Base-by-base conservation (phyloP, 2,113 vertebrate genomes). In the Notothenia rossii region DNA sequence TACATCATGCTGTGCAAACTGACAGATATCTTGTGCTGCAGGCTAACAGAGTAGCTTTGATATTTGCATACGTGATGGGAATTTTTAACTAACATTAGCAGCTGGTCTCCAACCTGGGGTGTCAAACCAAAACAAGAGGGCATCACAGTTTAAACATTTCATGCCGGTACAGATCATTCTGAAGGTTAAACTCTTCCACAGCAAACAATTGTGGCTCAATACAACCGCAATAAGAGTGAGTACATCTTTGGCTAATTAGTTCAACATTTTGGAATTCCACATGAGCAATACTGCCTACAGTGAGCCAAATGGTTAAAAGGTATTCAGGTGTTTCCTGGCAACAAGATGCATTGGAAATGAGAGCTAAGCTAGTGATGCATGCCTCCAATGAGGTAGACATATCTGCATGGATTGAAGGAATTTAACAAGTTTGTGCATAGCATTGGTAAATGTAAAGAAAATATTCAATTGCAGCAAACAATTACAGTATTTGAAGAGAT, bases 321-420 rank as follows among this genome's bases (percentile, higher is more conserved):
- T 72, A 50, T 77, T 75, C 58, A 73, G 70, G 69, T 72, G 85
- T 87, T 77, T 85, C 79, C 73, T 87, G 82, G 82, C 70, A 85
- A 87, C 72, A 77, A 60, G 61, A 60, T 74, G 48, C 17, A 82
- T 65, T 74, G 61, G 55, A 81, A 82, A 79, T 85, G 55, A 69
- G 51, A 79, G 56, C 33, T 77, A 29, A 17, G 67, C 74, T 72
- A 56, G 29, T 67, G 56, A 82, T 63, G 46, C 60, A 70, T 64
- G 17, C 58, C 17, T 66, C 46, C 56, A 75, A 65, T 75, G 72
- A 60, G 75, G 72, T 2, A 54, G 7, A 85, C 60, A 70, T 65
- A 62, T 70, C 17, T 69, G 66, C 49, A 61, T 12, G 17, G 76
- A 63, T 43, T 68, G 25, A 58, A 45, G 15, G 61, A 61, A 61